These are phyloP conservation scores for Emydocephalus ijimae DNA, from an alignment of 2,113 vertebrate genomes.

Conservation along the genomic window DNA sequence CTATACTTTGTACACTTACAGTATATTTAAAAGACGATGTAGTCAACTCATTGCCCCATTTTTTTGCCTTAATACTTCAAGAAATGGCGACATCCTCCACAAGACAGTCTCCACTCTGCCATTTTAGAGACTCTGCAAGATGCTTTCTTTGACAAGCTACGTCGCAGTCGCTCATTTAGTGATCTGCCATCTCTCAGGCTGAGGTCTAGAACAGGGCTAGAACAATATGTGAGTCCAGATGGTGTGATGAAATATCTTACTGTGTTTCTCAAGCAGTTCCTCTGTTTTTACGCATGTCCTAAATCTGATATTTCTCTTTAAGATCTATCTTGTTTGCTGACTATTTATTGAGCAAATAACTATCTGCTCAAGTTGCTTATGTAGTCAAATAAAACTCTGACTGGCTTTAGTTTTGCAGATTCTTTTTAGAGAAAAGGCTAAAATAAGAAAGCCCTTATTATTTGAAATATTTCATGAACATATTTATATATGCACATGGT, in stretches of 20 bases:
- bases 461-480: not conserved
- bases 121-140: slow-evolving; percentile 90
- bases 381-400: not conserved
- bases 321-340: slow-evolving; percentile 47
- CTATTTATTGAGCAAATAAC: slow-evolving; percentile 16
- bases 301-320: not conserved
- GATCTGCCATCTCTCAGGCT: slow-evolving; percentile 92
- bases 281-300: slow-evolving; percentile 41
- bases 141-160: slow-evolving; percentile 91
- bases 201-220: slow-evolving; percentile 86
- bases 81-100: slow-evolving; percentile 83
- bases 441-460: not conserved
- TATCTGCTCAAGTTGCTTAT: not conserved
- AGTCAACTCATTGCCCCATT: slow-evolving; percentile 64
- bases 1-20: not conserved
- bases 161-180: slow-evolving; percentile 89
- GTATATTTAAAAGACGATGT: not conserved
- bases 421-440: not conserved
- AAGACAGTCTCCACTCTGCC: slow-evolving; percentile 82
- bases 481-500: not conserved
- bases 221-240: slow-evolving; percentile 90
- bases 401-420: not conserved
- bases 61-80: slow-evolving; percentile 72
- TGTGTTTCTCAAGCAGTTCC: slow-evolving; percentile 17
- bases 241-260: slow-evolving; percentile 37